Evolutionary conservation across 2,113 vertebrate species (phyloP).

Genomic region (Alethe diademata): DNA sequence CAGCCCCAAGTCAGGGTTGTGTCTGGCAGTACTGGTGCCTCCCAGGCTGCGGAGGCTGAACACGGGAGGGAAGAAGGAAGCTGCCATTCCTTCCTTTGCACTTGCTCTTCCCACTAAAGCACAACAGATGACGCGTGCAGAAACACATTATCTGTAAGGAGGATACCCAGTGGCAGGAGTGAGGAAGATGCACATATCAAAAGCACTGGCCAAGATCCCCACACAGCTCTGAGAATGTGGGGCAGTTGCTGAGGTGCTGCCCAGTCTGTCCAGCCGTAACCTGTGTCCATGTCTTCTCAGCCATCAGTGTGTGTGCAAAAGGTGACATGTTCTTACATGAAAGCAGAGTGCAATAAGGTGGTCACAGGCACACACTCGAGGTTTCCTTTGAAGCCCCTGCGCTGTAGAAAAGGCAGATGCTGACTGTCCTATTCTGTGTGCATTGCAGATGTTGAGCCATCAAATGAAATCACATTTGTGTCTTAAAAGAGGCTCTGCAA

Average conservation of each 20-base stretch:
- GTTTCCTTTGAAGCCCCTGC: background rate
- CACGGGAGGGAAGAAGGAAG: background rate
- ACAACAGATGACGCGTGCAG: rapidly evolving
- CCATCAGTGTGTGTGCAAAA: rapidly evolving
- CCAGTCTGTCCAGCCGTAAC: background rate
- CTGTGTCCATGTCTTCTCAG: background rate
- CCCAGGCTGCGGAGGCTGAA: background rate
- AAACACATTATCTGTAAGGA: background rate
- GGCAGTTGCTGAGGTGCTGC: background rate
- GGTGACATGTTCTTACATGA: background rate
- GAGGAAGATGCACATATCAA: background rate
- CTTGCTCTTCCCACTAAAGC: background rate
- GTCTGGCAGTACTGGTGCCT: background rate
- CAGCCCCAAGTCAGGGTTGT: background rate
- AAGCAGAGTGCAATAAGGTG: background rate
- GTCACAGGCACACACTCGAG: background rate
- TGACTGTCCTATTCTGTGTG: rapidly evolving
- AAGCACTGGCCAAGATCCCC: background rate
- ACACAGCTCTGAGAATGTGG: background rate
- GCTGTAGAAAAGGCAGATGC: background rate
- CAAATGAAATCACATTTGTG: background rate
- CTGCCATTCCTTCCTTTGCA: background rate
- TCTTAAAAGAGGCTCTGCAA: background rate
- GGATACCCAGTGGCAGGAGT: background rate
- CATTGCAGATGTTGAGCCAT: background rate